Percentiles rank a stretch among this genome's conserved stretches.
Evolutionary conservation across 2,888 invertebrate species (phyloP).

Genomic region (Macrosoma leucophasiata): DNA sequence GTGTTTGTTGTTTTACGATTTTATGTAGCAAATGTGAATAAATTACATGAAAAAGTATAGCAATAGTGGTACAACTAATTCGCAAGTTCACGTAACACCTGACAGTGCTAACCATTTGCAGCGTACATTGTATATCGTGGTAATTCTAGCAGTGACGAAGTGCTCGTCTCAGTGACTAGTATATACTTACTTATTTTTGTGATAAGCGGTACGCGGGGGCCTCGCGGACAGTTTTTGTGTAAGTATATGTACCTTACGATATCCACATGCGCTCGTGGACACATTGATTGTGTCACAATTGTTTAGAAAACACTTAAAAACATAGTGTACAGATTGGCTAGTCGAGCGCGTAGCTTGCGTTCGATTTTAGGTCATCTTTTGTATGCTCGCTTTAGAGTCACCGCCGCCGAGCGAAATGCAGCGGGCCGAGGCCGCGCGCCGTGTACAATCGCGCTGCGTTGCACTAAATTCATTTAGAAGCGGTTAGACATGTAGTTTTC

Average conservation of each 20-base stretch:
- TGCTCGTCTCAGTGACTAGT: slow-evolving; percentile 67
- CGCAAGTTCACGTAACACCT: slow-evolving; percentile 31
- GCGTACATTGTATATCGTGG: slow-evolving; percentile 37
- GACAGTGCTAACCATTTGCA: slow-evolving; percentile 32
- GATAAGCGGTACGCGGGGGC: slow-evolving; percentile 73
- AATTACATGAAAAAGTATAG: slow-evolving; percentile 45
- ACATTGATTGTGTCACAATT: slow-evolving; percentile 52
- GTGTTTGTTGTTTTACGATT: slow-evolving; percentile 73
- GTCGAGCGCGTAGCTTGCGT: slow-evolving; percentile 55
- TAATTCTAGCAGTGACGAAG: slow-evolving; percentile 67
- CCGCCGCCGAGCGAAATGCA: slow-evolving; percentile 68
- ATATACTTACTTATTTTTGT: slow-evolving; percentile 76
- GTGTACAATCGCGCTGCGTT: slow-evolving; percentile 54
- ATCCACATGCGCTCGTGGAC: slow-evolving; percentile 39
- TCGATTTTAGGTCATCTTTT: slow-evolving; percentile 75
- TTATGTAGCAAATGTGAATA: slow-evolving; percentile 52
- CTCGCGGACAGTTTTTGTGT: slow-evolving; percentile 64
- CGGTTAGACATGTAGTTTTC: slow-evolving; percentile 64
- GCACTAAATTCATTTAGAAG: slow-evolving; percentile 65
- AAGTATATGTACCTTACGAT: slow-evolving; percentile 54
- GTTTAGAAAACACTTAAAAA: slow-evolving; percentile 59
- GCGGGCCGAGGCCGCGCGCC: slow-evolving; percentile 69
- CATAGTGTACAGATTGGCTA: slow-evolving; percentile 41
- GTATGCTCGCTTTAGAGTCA: slow-evolving; percentile 63
- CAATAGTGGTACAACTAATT: slow-evolving; percentile 35